These are phyloP conservation scores for Aeoliscus strigatus DNA, from an alignment of 2,797 vertebrate species.

Conservation along the genomic window DNA sequence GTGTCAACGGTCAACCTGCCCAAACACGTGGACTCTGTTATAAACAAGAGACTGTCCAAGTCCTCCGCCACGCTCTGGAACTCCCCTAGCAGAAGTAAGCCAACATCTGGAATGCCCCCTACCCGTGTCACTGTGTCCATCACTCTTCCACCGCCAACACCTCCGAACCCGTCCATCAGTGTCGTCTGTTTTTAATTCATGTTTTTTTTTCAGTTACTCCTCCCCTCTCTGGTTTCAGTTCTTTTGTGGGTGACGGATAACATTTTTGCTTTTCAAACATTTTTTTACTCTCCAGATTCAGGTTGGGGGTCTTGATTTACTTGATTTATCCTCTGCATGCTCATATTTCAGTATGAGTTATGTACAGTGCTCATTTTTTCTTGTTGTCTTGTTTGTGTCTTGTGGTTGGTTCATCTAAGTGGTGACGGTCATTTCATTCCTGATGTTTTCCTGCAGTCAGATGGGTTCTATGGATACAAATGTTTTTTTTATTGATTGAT, in stretches of 20 bases:
- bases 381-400: slow-evolving; percentile 24
- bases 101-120: slow-evolving; percentile 48
- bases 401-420: slow-evolving; percentile 47
- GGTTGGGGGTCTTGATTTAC: slow-evolving; percentile 23
- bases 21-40: slow-evolving; percentile 98
- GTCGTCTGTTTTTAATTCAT: slow-evolving; percentile 42
- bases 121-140: slow-evolving; percentile 51
- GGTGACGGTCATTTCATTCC: slow-evolving; percentile 51
- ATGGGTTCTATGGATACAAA: not conserved
- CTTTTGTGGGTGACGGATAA: slow-evolving; percentile 47
- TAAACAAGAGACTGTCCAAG: slow-evolving; percentile 99
- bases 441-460: slow-evolving; percentile 12
- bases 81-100: slow-evolving; percentile 99
- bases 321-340: slow-evolving; percentile 53
- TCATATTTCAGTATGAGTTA: slow-evolving; percentile 39
- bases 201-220: slow-evolving; percentile 44
- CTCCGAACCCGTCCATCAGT: slow-evolving; percentile 52
- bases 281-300: slow-evolving; percentile 17
- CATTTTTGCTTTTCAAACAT: slow-evolving; percentile 47
- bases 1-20: slow-evolving; percentile 98
- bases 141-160: slow-evolving; percentile 37
- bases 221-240: slow-evolving; percentile 40
- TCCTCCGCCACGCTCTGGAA: slow-evolving; percentile 99
- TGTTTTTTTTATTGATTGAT: no score
- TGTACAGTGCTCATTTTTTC: slow-evolving; percentile 26